Percentiles rank a stretch among this genome's conserved stretches.
Evolutionary conservation across 2,888 invertebrate genomes (phyloP).

Genomic region (Crepidodera aurea): DNA sequence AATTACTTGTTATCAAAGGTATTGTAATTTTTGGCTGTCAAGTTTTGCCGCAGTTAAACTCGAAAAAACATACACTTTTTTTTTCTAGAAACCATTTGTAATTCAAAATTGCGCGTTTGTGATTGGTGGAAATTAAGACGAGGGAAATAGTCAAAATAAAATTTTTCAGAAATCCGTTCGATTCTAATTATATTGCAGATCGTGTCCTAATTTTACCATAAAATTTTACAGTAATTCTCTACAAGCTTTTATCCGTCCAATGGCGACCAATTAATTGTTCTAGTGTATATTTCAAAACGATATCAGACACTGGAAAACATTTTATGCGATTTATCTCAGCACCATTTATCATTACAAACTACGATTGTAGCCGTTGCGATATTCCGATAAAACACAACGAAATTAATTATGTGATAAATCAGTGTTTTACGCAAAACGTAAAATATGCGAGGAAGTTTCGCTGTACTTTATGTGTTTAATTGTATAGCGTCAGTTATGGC

Average conservation of each 20-base stretch:
- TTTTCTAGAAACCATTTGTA: too few species aligned
- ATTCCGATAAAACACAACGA: slow-evolving; percentile 46
- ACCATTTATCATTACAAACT: slow-evolving; percentile 28
- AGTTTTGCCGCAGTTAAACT: too few species aligned
- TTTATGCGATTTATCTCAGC: slow-evolving; percentile 29
- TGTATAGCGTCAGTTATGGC: slow-evolving; percentile 12
- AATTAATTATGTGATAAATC: slow-evolving; percentile 47
- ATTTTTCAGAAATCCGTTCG: too few species aligned
- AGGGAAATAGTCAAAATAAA: too few species aligned
- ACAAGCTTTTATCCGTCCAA: slow-evolving; percentile 1
- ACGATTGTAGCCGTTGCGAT: slow-evolving; percentile 39
- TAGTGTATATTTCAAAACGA: slow-evolving; percentile 27
- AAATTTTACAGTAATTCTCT: background rate
- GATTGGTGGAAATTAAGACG: too few species aligned
- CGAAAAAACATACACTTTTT: too few species aligned
- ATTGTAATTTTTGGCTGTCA: too few species aligned
- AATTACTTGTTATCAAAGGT: too few species aligned
- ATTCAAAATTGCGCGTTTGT: too few species aligned
- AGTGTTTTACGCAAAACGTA: slow-evolving; percentile 33
- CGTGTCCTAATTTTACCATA: too few species aligned
- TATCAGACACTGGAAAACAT: slow-evolving; percentile 24
- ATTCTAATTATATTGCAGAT: too few species aligned
- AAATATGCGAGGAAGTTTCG: slow-evolving; percentile 27
- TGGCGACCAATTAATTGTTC: slow-evolving; percentile 16
- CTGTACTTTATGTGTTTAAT: slow-evolving; percentile 22